Conservation (phyloP, 2,113 vertebrate species). For the Clarias macrocephalus region DNA sequence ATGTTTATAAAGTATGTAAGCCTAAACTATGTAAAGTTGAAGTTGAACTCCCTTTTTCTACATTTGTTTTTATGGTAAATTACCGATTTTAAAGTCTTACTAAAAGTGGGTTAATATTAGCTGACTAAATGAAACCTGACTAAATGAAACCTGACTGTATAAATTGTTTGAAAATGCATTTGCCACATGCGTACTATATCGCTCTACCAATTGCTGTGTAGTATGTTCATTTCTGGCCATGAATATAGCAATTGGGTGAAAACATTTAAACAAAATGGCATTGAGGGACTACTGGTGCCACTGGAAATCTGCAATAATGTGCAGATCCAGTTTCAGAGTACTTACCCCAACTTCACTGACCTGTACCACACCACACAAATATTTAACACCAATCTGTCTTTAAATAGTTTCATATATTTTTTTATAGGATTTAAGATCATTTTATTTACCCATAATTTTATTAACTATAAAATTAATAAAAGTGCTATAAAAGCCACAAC, state of each 20-base stretch:
- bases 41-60: not conserved
- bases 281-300: not conserved
- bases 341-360: not conserved
- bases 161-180: not conserved
- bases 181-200: not conserved
- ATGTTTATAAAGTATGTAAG: not conserved
- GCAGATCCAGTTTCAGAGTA: slow-evolving; percentile 4
- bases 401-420: not conserved
- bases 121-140: not conserved
- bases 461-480: not conserved
- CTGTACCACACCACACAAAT: not conserved
- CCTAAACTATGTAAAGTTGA: not conserved
- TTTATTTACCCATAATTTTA: not conserved
- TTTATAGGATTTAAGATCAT: not conserved
- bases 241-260: not conserved
- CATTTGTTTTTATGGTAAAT: not conserved
- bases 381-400: not conserved
- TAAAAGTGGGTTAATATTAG: not conserved
- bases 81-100: not conserved
- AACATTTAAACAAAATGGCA: not conserved
- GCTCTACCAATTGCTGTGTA: not conserved
- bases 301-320: not conserved
- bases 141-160: not conserved
- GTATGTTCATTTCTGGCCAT: not conserved
- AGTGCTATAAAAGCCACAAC: not conserved